Conservation (phyloP, 1,140 invertebrate genomes). For the Zaprionus tsacasi region DNA sequence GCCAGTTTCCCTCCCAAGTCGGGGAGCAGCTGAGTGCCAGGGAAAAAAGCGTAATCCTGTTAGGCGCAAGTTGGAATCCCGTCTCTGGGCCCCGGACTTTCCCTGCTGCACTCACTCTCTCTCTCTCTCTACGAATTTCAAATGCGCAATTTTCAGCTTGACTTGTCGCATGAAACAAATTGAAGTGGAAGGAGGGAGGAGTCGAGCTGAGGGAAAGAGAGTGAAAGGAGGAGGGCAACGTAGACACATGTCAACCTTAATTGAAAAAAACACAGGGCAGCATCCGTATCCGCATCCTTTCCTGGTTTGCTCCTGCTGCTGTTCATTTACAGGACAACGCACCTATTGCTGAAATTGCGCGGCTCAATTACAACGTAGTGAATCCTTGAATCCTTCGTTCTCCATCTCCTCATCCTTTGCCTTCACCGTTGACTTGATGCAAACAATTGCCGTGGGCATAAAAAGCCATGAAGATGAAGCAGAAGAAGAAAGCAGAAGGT, state of each 20-base stretch:
- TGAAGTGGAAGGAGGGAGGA: slow-evolving; percentile 20
- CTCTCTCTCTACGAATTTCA: slow-evolving; percentile 23
- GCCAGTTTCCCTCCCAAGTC: background rate
- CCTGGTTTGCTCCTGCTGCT: slow-evolving; percentile 37
- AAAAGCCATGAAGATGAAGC: background rate
- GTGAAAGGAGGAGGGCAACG: background rate
- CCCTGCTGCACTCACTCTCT: slow-evolving; percentile 4
- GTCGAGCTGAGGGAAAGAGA: background rate
- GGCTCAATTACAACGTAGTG: slow-evolving; percentile 68
- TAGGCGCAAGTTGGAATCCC: slow-evolving; percentile 54
- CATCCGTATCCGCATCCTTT: slow-evolving; percentile 53
- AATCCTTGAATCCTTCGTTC: slow-evolving; percentile 10
- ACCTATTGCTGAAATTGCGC: slow-evolving; percentile 72
- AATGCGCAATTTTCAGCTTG: slow-evolving; percentile 82
- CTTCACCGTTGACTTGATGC: slow-evolving; percentile 71
- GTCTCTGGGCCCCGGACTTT: slow-evolving; percentile 3
- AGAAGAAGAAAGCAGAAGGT: background rate
- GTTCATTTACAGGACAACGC: slow-evolving; percentile 79
- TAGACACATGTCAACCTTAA: slow-evolving; percentile 76
- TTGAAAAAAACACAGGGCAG: slow-evolving; percentile 61
- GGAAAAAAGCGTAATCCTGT: slow-evolving; percentile 61
- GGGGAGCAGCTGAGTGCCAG: background rate
- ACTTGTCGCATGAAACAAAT: slow-evolving; percentile 75
- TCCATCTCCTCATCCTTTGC: slow-evolving; percentile 22
- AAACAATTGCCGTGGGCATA: slow-evolving; percentile 59